Percentiles rank a stretch among this genome's conserved stretches.
These are phyloP conservation scores for Castor canadensis DNA, from an alignment of 2,113 vertebrate genomes.

Conservation along the genomic window DNA sequence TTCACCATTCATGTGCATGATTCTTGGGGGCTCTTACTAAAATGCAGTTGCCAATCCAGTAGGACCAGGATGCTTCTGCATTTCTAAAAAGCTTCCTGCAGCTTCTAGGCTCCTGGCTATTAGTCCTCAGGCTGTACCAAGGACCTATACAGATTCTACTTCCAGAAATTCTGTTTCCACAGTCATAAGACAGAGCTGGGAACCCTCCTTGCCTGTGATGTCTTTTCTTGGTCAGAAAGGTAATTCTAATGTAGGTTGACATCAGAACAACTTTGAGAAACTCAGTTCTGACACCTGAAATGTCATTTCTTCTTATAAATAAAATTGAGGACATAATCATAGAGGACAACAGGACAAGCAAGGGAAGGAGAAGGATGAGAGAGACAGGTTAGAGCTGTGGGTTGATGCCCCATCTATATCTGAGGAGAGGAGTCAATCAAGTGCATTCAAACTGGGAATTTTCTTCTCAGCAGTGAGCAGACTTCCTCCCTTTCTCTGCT, in stretches of 20 bases:
- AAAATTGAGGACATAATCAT: not conserved
- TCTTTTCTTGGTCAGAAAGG: not conserved
- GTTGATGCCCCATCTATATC: accelerated
- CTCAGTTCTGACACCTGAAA: not conserved
- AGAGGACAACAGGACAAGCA: not conserved
- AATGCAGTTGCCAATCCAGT: not conserved
- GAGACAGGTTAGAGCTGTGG: too few species aligned
- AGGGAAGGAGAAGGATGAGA: too few species aligned
- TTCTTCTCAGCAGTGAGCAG: not conserved
- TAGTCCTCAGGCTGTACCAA: not conserved
- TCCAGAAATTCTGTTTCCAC: not conserved
- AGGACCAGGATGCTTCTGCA: not conserved
- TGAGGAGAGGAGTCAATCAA: not conserved
- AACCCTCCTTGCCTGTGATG: not conserved
- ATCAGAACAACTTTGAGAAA: not conserved
- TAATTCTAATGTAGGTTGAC: not conserved
- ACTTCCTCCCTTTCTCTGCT: not conserved
- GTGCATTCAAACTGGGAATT: not conserved
- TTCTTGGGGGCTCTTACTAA: not conserved
- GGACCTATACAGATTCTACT: not conserved
- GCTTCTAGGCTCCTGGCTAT: not conserved
- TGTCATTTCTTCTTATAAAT: not conserved
- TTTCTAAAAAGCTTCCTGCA: not conserved
- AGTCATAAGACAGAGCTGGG: not conserved
- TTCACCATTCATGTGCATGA: not conserved